Evolutionary conservation across 2,113 vertebrate genomes (phyloP), one percentile per base, ranked within the genome.

Genomic region (Gobiocypris rarus): DNA sequence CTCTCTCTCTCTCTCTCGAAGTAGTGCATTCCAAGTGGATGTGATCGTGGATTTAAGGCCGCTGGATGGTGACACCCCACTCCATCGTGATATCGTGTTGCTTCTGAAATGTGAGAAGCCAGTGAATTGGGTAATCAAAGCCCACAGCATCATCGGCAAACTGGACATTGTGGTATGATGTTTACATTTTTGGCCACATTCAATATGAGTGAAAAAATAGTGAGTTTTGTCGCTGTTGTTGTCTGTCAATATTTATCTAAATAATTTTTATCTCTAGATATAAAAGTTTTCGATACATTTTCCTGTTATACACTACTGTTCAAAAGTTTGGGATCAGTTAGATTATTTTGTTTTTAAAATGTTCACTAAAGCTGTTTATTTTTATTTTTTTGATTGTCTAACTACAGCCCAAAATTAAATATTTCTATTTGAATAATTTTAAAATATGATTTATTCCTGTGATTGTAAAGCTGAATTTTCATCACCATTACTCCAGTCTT

Each of bases 111-210:
- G 97, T 65, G 89, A 93, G 80, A 97, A 96, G 90, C 93, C 95
- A 24, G 97, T 99, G 93, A 98, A 99, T 88, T 99, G 98, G 98
- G 97, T 99, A 89, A 94, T 98, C 93, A 96, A 96, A 89, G 93
- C 94, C 0, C 96, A 96, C 54, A 93, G 92, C 50, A 87, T 99
- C 79, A 92, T 90, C 0, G 97, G 97, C 88, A 96, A 90, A 71
- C 93, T 99, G 92, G 90, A 95, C 86, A 93, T 96, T 13, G 91
- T 98, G 94, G 98, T 99, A 94, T 94, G 97, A 83, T 17, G 43
- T 17, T 9, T 9, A 43, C n/a, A 58, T 38, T 34, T 14, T 41
- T 52, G 4, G 4, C 28, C 24, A 31, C 9, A 38, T 76, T 26
- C 24, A 74, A 43, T n/a, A 26, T 50, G 48, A 2, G 45, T 34